phyloP scores from a whole-genome alignment of 2,888 invertebrate species.

The Yponomeuta malinellus region DNA sequence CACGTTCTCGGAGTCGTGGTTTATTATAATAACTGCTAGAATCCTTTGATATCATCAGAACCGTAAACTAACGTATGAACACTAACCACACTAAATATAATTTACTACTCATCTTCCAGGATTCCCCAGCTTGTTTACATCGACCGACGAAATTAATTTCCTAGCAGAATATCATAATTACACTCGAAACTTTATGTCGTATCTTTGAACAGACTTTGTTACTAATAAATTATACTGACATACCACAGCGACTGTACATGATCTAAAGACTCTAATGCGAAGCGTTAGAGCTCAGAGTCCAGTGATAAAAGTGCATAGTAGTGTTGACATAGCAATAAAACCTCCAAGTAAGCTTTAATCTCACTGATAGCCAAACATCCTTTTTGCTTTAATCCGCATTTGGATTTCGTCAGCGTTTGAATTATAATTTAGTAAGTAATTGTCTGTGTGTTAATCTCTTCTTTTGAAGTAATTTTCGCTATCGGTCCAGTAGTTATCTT shows the following conservation, averaged over 20 bases:
- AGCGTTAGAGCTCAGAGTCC: neutral
- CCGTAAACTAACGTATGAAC: neutral
- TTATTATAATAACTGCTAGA: neutral
- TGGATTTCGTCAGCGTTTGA: constrained; percentile 12
- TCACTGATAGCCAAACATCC: constrained; percentile 12
- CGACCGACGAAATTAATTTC: constrained; percentile 25
- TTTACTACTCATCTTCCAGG: neutral
- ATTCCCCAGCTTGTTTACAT: neutral
- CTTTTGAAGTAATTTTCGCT: neutral
- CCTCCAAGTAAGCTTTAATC: constrained; percentile 8
- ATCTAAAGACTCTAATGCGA: neutral
- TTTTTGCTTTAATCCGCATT: constrained; percentile 2
- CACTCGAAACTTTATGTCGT: constrained; percentile 19
- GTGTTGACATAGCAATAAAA: constrained; percentile 5
- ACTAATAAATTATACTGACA: constrained; percentile 14
- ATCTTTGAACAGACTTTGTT: constrained; percentile 29
- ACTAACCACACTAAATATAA: neutral
- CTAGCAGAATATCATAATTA: constrained; percentile 37
- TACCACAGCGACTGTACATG: neutral
- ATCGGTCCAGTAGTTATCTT: neutral
- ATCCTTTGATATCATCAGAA: neutral
- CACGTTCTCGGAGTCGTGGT: too few species aligned
- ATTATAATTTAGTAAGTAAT: neutral
- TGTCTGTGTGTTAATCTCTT: neutral
- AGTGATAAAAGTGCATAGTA: neutral